Base-by-base conservation (phyloP, 2,888 invertebrate species). In the Diarsia brunnea region DNA sequence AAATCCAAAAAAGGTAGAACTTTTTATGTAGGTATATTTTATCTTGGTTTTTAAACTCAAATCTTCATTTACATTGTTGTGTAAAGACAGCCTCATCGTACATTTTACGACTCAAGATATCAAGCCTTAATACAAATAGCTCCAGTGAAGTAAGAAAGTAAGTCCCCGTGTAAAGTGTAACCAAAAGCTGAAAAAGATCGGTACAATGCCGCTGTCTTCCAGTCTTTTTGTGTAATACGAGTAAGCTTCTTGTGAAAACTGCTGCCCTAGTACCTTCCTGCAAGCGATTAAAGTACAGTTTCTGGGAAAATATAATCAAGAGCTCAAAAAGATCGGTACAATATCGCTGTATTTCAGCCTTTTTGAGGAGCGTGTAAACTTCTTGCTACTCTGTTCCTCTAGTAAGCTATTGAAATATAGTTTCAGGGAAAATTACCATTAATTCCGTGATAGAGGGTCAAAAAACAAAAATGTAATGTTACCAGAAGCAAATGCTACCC, bases 401-500 rank as follows among this genome's bases (percentile, higher is more conserved):
- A 31, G 31, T 4, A 31, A 31, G 31, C 31, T 31, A n/a, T n/a
- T n/a, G n/a, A n/a, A 31, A 31, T 43, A 5, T 19, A 55, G 4
- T 47, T 78, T 63, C n/a, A n/a, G 3, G 10, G 12, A 49, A 78
- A 63, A 61, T n/a, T 14, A 61, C 43, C 31, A n/a, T 19, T 38
- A 4, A 21, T 8, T 45, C 27, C 14, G 5, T 31, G 31, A 43
- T 38, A 7, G 12, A 7, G 68, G 10, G 12, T 31, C 10, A 47
- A 24, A 69, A 38, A 60, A 24, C 5, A 38, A 14, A 38, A 38
- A 45, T 43, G 4, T 38, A 47, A 21, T 16, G 2, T 55, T 53
- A 38, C 60, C 69, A 66, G 69, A 67, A 75, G 66, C 63, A 71
- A 58, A 79, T 79, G 49, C 27, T 66, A 51, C 51, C 43, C 53